A percentile compares a stretch with the other conserved stretches of the same genome.
phyloP scores from a whole-genome alignment of 2,113 vertebrate species.

The Centropus unirufus region DNA sequence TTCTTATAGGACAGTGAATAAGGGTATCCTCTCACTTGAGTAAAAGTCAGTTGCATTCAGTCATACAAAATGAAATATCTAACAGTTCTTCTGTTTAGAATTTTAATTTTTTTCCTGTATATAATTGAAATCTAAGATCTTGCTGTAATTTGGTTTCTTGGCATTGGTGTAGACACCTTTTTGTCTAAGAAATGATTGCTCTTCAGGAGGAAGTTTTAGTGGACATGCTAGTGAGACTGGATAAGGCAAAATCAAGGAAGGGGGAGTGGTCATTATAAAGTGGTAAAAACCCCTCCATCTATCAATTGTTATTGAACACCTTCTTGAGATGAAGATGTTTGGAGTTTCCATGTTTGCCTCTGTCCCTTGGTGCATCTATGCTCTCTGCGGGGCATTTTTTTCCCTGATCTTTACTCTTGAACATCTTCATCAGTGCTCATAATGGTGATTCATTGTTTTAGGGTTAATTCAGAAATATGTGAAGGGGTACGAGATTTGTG shows the following conservation, averaged over 20 bases:
- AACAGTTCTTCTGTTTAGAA: neutral
- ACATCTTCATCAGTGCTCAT: neutral
- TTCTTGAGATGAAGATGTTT: neutral
- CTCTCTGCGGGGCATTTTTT: neutral
- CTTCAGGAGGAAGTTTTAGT: neutral
- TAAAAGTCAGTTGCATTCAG: neutral
- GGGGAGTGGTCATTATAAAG: neutral
- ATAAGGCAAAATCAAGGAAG: neutral
- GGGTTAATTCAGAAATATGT: neutral
- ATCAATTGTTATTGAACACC: neutral
- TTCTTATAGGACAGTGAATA: neutral
- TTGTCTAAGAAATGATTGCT: neutral
- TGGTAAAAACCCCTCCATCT: neutral
- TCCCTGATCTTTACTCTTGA: neutral
- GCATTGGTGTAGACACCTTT: neutral
- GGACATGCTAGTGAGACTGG: neutral
- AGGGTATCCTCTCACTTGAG: neutral
- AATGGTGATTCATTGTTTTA: neutral
- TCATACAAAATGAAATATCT: neutral
- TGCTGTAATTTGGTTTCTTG: neutral
- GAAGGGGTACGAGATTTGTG: neutral
- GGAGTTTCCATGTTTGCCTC: neutral
- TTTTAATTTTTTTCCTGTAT: neutral
- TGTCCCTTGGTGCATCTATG: fast-evolving
- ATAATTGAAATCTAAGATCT: neutral